phyloP scores from a whole-genome alignment of 37 sponge, comb jelly and placozoan genomes.

The Mnemiopsis leidyi region DNA sequence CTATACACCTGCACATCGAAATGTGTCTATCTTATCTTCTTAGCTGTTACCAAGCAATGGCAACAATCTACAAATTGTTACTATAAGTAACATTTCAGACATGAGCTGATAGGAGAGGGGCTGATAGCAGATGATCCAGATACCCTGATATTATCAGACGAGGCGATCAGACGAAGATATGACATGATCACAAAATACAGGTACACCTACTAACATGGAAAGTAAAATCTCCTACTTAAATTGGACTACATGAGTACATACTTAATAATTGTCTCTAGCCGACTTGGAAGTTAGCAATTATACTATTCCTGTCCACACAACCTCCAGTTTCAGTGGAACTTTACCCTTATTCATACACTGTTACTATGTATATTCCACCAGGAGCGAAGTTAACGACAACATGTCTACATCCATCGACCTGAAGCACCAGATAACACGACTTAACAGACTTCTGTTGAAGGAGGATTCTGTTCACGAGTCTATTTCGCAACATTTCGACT shows the following conservation, averaged over 20 bases:
- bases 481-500: not conserved
- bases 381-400: conserved; percentile 32
- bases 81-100: not conserved
- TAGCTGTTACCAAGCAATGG: too few relatives aligned
- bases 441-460: conserved; percentile 7
- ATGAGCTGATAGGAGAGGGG: conserved; percentile 41
- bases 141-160: conserved; percentile 15
- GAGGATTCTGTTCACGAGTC: not conserved
- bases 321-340: too few relatives aligned
- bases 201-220: not conserved
- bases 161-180: not conserved
- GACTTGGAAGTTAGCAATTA: too few relatives aligned
- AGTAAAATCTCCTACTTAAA: too few relatives aligned
- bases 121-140: conserved; percentile 41
- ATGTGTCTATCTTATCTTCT: too few relatives aligned
- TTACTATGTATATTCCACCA: too few relatives aligned
- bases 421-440: not conserved
- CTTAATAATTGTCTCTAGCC: too few relatives aligned
- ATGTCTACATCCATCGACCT: not conserved
- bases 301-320: too few relatives aligned
- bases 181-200: conserved; percentile 16
- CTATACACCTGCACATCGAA: too few relatives aligned
- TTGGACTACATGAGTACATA: too few relatives aligned
- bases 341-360: too few relatives aligned
- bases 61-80: too few relatives aligned